Percentiles rank a stretch among this genome's conserved stretches.
phyloP scores from a whole-genome alignment of 37 sponge, comb jelly and placozoan species.

The Ianthella basta region DNA sequence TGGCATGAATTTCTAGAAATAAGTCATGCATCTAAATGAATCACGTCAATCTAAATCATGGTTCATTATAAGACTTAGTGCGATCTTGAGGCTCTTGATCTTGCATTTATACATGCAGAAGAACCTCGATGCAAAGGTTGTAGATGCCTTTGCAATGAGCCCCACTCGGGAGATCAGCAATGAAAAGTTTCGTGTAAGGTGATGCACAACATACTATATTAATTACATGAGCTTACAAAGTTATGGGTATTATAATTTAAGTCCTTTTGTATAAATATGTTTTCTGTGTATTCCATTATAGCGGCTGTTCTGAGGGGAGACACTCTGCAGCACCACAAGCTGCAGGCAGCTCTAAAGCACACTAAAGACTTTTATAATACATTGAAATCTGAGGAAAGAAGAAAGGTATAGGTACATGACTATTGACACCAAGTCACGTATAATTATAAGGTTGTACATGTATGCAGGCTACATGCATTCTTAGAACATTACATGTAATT shows the following conservation, averaged over 20 bases:
- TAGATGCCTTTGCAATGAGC: background rate
- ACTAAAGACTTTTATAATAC: background rate
- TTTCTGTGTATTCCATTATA: background rate
- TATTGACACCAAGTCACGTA: too few relatives aligned
- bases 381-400: background rate
- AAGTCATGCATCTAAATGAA: background rate
- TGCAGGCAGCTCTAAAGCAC: background rate
- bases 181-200: background rate
- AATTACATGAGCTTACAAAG: background rate
- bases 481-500: background rate
- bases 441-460: too few relatives aligned
- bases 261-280: background rate
- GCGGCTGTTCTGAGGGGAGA: background rate
- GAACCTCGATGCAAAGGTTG: background rate
- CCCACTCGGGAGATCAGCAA: background rate
- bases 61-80: background rate
- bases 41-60: background rate
- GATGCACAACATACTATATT: background rate
- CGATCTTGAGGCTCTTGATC: background rate
- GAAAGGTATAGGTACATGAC: background rate
- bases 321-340: background rate
- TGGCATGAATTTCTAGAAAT: background rate
- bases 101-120: background rate
- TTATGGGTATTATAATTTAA: too few relatives aligned
- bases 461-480: too few relatives aligned